phyloP scores from a whole-genome alignment of 2,888 invertebrate genomes.

The Saturnia pavonia region DNA sequence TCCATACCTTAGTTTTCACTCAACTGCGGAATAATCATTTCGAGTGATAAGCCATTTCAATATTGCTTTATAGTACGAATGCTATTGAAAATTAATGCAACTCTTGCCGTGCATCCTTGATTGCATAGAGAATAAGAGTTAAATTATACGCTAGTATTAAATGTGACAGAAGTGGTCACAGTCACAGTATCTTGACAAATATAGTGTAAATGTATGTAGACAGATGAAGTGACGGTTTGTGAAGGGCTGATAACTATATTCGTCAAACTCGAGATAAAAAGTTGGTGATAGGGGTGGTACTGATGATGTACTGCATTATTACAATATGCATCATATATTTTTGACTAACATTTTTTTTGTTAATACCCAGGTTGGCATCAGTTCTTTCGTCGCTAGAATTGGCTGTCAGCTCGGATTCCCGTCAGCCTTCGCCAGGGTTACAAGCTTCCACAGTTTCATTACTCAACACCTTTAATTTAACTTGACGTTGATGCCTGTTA shows the following conservation, averaged over 20 bases:
- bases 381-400: slow-evolving; percentile 50
- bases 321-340: neutral
- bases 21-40: neutral
- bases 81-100: neutral
- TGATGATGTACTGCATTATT: neutral
- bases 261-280: neutral
- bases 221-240: neutral
- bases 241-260: neutral
- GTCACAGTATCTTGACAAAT: neutral
- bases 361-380: slow-evolving; percentile 53
- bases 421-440: slow-evolving; percentile 56
- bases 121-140: neutral
- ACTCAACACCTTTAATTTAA: slow-evolving; percentile 26
- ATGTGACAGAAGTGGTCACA: neutral
- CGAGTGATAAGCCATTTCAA: too few species aligned
- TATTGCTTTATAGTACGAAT: too few species aligned
- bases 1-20: neutral
- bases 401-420: slow-evolving; percentile 56
- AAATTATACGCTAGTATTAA: neutral
- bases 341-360: neutral
- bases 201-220: neutral
- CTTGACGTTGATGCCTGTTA: neutral
- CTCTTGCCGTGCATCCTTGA: neutral
- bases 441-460: slow-evolving; percentile 53
- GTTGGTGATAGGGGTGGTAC: neutral